Evolutionary conservation across 1,140 invertebrate species (phyloP).

Genomic region (Hetaerina americana): DNA sequence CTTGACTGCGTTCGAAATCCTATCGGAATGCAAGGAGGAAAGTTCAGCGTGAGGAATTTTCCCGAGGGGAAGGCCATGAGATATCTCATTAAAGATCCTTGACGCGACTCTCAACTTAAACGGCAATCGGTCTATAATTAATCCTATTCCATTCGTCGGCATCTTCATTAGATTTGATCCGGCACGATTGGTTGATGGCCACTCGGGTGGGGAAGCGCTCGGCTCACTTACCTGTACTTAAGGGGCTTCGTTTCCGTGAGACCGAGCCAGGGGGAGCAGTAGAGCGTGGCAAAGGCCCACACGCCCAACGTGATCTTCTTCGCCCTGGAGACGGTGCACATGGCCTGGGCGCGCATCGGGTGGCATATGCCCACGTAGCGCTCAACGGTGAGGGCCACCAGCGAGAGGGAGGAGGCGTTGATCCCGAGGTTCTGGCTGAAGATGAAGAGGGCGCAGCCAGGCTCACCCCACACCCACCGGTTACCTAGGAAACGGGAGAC

Average conservation of each 20-base stretch:
- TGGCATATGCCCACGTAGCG: conserved; percentile 26
- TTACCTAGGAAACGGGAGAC: background rate
- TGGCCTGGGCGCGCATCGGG: conserved; percentile 39
- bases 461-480: conserved; percentile 38
- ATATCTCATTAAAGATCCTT: too few relatives aligned
- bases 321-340: conserved; percentile 33
- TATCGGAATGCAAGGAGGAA: too few relatives aligned
- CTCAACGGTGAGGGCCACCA: conserved; percentile 53
- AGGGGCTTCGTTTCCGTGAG: conserved; percentile 30
- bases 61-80: too few relatives aligned
- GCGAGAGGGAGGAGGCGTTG: conserved; percentile 48
- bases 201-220: too few relatives aligned
- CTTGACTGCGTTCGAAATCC: too few relatives aligned
- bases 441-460: conserved; percentile 44
- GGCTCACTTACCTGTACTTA: conserved; percentile 16
- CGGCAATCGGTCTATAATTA: too few relatives aligned
- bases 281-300: conserved; percentile 41
- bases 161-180: too few relatives aligned
- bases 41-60: too few relatives aligned
- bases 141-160: too few relatives aligned
- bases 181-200: too few relatives aligned
- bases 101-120: too few relatives aligned
- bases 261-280: conserved; percentile 39
- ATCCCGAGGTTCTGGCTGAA: conserved; percentile 54
- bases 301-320: conserved; percentile 40